Evolutionary conservation across 2,888 invertebrate species (phyloP), one percentile per base, ranked within the genome.

Genomic region (Heliconius aoede): DNA sequence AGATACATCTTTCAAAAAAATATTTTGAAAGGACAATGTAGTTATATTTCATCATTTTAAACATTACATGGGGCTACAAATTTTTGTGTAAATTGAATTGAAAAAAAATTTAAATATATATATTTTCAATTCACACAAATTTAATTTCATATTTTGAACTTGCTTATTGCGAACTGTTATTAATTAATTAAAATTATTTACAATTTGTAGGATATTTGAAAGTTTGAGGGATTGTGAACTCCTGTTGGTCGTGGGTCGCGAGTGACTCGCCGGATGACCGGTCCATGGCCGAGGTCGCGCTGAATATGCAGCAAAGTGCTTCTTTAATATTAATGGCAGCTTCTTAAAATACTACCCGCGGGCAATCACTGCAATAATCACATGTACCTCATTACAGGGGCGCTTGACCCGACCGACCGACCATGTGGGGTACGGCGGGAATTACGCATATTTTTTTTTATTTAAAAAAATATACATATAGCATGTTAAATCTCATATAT

Each of bases 301-400:
- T 93, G 88, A 91, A 91, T 93, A 92, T 93, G 88, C 90, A 91
- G 87, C 85, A 85, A 80, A 83, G 84, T 76, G 81, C 36, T 83
- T 80, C 82, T 85, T 89, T 85, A 92, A 91, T 92, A 91, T 93
- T 86, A 92, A 92, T 93, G 91, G 83, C 84, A 85, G 84, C 89
- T 88, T 85, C 87, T 89, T 90, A 90, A 87, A 89, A 90, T 88
- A 87, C 88, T 90, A 86, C 86, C 86, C 82, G 83, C 86, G 87
- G 86, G 87, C 86, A 88, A 89, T 89, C 88, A 89, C 83, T 86
- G 84, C 80, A 80, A 86, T 90, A 89, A 90, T 90, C 86, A 84
- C 83, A 89, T 88, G 89, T 87, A 89, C 88, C 89, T 88, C 80
- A 82, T 83, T 80, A 82, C 78, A 82, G 86, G 82, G 89, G 90